These are phyloP conservation scores for Phenacoccus solenopsis DNA, from an alignment of 1,140 invertebrate genomes.

Conservation along the genomic window DNA sequence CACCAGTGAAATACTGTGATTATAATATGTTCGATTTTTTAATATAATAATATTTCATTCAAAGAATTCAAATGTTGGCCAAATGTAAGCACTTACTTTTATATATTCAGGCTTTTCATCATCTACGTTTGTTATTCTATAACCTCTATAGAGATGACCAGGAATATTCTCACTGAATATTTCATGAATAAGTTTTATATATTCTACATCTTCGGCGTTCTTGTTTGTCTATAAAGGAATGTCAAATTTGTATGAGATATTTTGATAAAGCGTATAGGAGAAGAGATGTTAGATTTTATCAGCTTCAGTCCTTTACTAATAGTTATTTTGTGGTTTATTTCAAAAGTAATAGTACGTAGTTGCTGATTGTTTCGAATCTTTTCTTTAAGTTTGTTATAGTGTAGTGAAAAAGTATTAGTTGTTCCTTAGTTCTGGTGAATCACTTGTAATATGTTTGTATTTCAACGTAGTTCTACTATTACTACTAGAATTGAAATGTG, in stretches of 20 bases:
- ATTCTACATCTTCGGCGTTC: conserved; percentile 43
- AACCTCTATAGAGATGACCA: conserved; percentile 48
- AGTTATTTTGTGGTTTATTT: neutral
- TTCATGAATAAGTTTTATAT: conserved; percentile 39
- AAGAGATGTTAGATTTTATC: too few species aligned
- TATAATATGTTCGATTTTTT: conserved; percentile 26
- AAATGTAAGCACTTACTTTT: neutral
- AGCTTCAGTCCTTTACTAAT: too few species aligned
- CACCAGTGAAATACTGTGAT: conserved; percentile 47
- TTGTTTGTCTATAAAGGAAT: conserved; percentile 25
- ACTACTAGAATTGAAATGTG: too few species aligned
- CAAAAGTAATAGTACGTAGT: neutral
- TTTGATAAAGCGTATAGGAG: too few species aligned
- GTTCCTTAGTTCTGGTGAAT: neutral
- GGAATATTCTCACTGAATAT: conserved; percentile 34
- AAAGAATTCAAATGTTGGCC: neutral
- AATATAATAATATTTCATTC: too few species aligned
- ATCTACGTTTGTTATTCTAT: conserved; percentile 31
- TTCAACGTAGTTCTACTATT: too few species aligned
- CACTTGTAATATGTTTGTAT: neutral
- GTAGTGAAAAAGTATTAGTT: neutral
- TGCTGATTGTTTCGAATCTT: too few species aligned
- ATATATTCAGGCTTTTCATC: neutral
- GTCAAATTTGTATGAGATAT: conserved; percentile 26
- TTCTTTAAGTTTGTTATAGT: too few species aligned